These are phyloP conservation scores for Xanthia togata DNA, from an alignment of 2,888 invertebrate genomes.

Conservation along the genomic window DNA sequence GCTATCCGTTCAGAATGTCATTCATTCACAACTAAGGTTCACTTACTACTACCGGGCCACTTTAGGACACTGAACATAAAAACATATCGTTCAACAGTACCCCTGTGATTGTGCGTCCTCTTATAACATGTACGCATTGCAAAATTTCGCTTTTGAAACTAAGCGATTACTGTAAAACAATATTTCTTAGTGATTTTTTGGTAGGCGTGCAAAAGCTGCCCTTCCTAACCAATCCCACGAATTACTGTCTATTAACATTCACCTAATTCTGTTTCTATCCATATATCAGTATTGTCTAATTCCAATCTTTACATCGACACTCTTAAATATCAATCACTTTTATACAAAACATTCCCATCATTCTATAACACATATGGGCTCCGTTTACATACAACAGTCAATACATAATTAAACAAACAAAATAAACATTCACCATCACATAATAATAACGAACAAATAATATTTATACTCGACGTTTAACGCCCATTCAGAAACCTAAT, in stretches of 20 bases:
- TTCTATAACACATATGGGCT: conserved; percentile 50
- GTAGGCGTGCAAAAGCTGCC: conserved; percentile 29
- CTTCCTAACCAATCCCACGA: conserved; percentile 23
- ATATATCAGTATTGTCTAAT: conserved; percentile 71
- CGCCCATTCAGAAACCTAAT: conserved; percentile 53
- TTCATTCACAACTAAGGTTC: conserved; percentile 44
- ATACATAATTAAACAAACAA: conserved; percentile 42
- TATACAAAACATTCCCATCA: conserved; percentile 51
- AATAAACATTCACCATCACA: conserved; percentile 39
- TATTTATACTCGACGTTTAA: conserved; percentile 59
- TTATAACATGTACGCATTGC: conserved; percentile 3
- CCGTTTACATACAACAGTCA: conserved; percentile 47
- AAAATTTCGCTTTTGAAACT: conserved; percentile 6
- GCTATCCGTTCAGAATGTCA: conserved; percentile 51
- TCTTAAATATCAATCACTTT: conserved; percentile 62
- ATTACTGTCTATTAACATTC: conserved; percentile 36
- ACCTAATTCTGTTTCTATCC: conserved; percentile 49
- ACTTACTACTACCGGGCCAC: conserved; percentile 33
- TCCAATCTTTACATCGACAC: conserved; percentile 61
- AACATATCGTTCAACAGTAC: conserved; percentile 50
- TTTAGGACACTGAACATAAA: conserved; percentile 40
- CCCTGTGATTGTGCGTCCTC: conserved; percentile 23
- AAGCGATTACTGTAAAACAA: conserved; percentile 9
- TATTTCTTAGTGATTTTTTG: not conserved
- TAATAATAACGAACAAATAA: conserved; percentile 40